Base-by-base conservation (phyloP, 1,140 invertebrate species). In the Pissodes strobi region DNA sequence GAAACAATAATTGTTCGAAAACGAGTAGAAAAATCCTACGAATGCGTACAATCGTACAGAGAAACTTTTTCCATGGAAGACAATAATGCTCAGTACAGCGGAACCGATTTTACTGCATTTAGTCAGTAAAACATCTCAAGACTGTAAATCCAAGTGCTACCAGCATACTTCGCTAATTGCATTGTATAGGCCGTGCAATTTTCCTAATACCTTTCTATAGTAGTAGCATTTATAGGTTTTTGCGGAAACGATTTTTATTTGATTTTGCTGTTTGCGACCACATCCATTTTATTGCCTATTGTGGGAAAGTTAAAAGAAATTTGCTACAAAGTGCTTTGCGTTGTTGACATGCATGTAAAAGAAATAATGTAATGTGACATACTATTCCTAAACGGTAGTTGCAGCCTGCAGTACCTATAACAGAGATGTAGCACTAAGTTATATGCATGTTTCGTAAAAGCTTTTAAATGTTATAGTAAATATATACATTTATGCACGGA, bases 251-350 rank as follows among this genome's bases (percentile, higher is more conserved):
- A 21, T 18, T 41, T 52, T 34, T 34, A 52, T 52, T 52, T 37
- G 27, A 52, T 23, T 56, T 56, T 25, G 53, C 19, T 56, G 53
- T 39, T 39, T 21, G 19, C 18, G 19, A 41, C 12, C 53, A 25
- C 22, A 23, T 41, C 9, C 17, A 27, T 56, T 41, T 41, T 56
- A 22, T n/a, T n/a, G 6, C 25, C 49, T 41, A 56, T 41, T 56
- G 53, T 56, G 53, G 19, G 53, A 56, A 56, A 56, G 49, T 37
- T 52, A n/a, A n/a, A n/a, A n/a, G n/a, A n/a, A n/a, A n/a, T n/a
- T n/a, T n/a, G n/a, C n/a, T n/a, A n/a, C n/a, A n/a, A n/a, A n/a
- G n/a, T n/a, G n/a, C n/a, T n/a, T n/a, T n/a, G n/a, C n/a, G n/a
- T n/a, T n/a, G n/a, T n/a, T n/a, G n/a, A n/a, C n/a, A n/a, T n/a